phyloP scores from a whole-genome alignment of 1,140 invertebrate genomes.

The Brevipalpus yothersi region DNA sequence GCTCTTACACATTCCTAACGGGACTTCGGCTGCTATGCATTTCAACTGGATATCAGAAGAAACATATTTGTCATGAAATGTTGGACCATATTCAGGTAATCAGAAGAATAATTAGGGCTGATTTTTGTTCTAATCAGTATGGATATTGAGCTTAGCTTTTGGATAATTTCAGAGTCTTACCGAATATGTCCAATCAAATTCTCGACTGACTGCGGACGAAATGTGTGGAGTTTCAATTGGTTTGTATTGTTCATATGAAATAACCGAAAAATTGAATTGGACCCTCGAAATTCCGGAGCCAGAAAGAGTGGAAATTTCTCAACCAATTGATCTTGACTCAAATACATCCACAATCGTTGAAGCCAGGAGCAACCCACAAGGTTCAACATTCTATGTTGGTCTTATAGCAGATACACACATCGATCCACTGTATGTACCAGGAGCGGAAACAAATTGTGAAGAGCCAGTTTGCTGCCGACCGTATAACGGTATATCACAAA shows the following conservation, averaged over 20 bases:
- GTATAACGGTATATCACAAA: not conserved
- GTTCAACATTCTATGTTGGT: slow-evolving; percentile 17
- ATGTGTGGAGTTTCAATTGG: slow-evolving; percentile 5
- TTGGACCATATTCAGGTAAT: slow-evolving; percentile 1
- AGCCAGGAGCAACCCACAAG: not conserved
- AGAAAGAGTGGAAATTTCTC: not conserved
- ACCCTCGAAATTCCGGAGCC: not conserved
- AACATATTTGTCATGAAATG: slow-evolving; percentile 4
- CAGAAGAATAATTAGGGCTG: not conserved
- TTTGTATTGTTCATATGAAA: not conserved
- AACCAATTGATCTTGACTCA: not conserved
- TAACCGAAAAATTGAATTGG: slow-evolving; percentile 4
- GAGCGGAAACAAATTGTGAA: slow-evolving; percentile 61
- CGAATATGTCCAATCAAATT: slow-evolving; percentile 1
- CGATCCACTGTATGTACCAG: slow-evolving; percentile 71
- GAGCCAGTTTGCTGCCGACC: slow-evolving; percentile 60
- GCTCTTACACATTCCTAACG: not conserved
- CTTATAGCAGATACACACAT: slow-evolving; percentile 80
- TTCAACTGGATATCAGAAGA: not conserved
- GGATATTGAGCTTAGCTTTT: no score
- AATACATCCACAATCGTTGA: not conserved
- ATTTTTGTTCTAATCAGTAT: no score
- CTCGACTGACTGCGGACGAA: not conserved
- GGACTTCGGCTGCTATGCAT: not conserved
- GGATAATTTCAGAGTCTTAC: not conserved